Evolutionary conservation across 2,113 vertebrate genomes (phyloP), one percentile per base, ranked within the genome.

Genomic region (Tenrec ecaudatus): DNA sequence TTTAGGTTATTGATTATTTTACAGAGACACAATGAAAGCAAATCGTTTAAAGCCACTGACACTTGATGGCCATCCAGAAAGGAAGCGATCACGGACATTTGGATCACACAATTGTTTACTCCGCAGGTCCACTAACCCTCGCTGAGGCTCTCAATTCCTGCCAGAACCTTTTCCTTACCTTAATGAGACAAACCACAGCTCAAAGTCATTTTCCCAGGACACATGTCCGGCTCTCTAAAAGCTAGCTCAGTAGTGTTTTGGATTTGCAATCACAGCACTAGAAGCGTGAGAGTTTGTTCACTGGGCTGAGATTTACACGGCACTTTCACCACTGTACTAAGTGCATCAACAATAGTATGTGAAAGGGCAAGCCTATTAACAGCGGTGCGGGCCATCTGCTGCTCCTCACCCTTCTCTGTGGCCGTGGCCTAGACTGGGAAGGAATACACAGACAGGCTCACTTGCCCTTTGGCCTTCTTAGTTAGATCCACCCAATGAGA

Each of bases 1-100:
- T 60, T 90, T 76, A 77, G 60, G 71, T 14, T 53, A 10, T 53
- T 81, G 11, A 73, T 80, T 81, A 36, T 85, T 64, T 73, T 84
- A 89, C 14, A 93, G 68, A 87, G 43, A 75, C 33, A n/a, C 15
- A 81, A 75, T 38, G 27, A 94, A 75, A 93, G 22, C 62, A 31
- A 75, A 79, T 82, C 75, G 22, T n/a, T 92, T 75, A 86, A 87
- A 88, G 40, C 77, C 38, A 79, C n/a, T 78, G 16, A 78, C 9
- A 90, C 8, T 69, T 76, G 62, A 82, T 53, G 47, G 47, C 38
- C 73, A 89, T 27, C 8, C 9, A 77, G 40, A 92, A 90, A 60
- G 80, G 57, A 93, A 68, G 86, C 88, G 19, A 85, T 66, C 58
- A 8, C 22, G 64, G 77, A 9, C 10, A 1, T 77, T 29, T 40